Base-by-base conservation (phyloP, 1,140 invertebrate species). In the Orussus abietinus region DNA sequence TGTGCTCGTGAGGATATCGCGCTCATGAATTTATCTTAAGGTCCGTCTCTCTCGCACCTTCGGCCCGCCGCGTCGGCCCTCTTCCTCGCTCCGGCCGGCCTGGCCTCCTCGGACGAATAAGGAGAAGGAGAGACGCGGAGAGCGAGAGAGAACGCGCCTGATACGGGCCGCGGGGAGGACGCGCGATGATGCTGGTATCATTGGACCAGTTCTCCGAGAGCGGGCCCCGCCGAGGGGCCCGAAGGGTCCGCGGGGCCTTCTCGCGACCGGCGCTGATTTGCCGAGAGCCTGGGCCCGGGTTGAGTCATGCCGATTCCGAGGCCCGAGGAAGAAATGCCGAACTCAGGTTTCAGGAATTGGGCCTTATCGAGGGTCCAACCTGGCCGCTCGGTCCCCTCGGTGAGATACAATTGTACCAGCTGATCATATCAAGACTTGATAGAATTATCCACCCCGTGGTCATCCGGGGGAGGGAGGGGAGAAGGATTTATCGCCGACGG, bases 21-120 rank as follows among this genome's bases (percentile, higher is more conserved):
- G 58, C 56, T 62, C 59, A 60, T 62, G 59, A 62, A 62, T 62
- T 62, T 62, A 62, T 62, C 59, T 54, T 41, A 30, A 46, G 15
- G 2, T 25, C 18, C 9, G 9, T 19, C 15, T 36, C 22, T 29
- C 29, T 41, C n/a, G 35, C 28, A 47, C 30, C 15, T 32, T 32
- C 10, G 13, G 10, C 30, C 22, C 43, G 22, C 25, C 30, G 7
- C 18, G 6, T 39, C 6, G 17, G 10, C 22, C 10, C 31, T 33
- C 15, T 13, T 3, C 31, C 9, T 9, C 20, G 31, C 13, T 33
- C 5, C n/a, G 9, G 7, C 3, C 11, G 9, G 17, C 31, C 3
- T 30, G 15, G 4, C 22, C 26, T 14, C 25, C 25, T 21, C 4
- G 31, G 15, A 41, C 13, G 21, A 28, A 18, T 21, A 41, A 21